Percentiles rank a stretch among this genome's conserved stretches.
These are phyloP conservation scores for Pseudonaja textilis DNA, from an alignment of 2,113 vertebrate genomes.

Conservation along the genomic window DNA sequence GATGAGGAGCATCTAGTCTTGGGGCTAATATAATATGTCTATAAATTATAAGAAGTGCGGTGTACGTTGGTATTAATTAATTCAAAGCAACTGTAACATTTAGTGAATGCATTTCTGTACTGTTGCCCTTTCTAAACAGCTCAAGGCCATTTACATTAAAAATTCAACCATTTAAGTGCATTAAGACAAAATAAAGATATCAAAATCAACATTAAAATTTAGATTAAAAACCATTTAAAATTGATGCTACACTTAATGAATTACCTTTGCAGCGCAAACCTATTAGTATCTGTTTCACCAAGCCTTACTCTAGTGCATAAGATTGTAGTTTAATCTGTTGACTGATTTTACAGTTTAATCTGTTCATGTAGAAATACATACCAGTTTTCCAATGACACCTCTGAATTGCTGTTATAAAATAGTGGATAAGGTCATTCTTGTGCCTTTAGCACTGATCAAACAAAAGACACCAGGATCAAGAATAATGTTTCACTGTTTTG, in stretches of 20 bases:
- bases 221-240: neutral
- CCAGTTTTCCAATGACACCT: neutral
- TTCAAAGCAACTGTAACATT: neutral
- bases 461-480: neutral
- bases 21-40: neutral
- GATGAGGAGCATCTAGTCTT: neutral
- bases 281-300: neutral
- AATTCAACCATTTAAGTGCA: neutral
- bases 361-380: neutral
- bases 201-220: neutral
- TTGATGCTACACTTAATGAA: neutral
- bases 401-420: neutral
- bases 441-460: neutral
- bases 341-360: neutral
- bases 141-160: neutral
- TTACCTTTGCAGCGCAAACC: neutral
- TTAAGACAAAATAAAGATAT: neutral
- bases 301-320: neutral
- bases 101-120: neutral
- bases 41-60: neutral
- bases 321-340: neutral
- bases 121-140: neutral
- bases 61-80: neutral
- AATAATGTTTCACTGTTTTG: neutral
- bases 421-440: neutral